Base-by-base conservation (phyloP, 1,140 invertebrate genomes). In the Proctacanthus coquilletti region DNA sequence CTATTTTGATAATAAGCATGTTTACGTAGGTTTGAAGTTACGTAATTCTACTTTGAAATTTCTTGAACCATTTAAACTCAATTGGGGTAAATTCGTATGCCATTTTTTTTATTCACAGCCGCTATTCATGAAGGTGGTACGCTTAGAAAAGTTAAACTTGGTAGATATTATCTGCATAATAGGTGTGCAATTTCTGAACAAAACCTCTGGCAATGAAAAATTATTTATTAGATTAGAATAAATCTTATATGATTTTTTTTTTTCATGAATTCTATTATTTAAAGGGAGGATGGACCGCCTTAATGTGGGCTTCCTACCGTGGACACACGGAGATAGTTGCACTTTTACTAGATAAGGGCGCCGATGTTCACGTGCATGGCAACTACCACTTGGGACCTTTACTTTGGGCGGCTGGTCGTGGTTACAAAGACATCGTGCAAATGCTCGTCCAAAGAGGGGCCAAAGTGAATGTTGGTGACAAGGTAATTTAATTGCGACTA, bases 241-340 rank as follows among this genome's bases (percentile, higher is more conserved):
- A 14, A 13, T 35, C 18, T 36, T 41, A 19, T 2, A 18, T 21
- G 10, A 39, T 18, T 39, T 39, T 18, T 14, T 15, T 11, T 15
- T 15, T 30, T 39, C 11, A n/a, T 40, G 15, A n/a, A 13, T 34
- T 34, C 10, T 34, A 8, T n/a, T n/a, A n/a, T n/a, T n/a, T n/a
- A n/a, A n/a, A 93, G 87, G 89, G 91, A 46, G 87, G 87, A 17
- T 98, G 94, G 93, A 91, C 91, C 2, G 70, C 92, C 1, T 68
- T 98, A 25, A 94, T 98, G 84, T 98, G 94, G 94, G 89, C 91
- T 0, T 77, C 84, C 5, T 98, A 98, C 57, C 92, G 94, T 62
- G 89, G 89, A 3, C 74, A 80, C 45, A 72, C 76, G 9, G 75
- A 81, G 17, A 71, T 84, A 40, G 91, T 87, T 13, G 68, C 71